These are phyloP conservation scores for Drosophila willistoni DNA, from an alignment of 1,140 invertebrate genomes.

Conservation along the genomic window DNA sequence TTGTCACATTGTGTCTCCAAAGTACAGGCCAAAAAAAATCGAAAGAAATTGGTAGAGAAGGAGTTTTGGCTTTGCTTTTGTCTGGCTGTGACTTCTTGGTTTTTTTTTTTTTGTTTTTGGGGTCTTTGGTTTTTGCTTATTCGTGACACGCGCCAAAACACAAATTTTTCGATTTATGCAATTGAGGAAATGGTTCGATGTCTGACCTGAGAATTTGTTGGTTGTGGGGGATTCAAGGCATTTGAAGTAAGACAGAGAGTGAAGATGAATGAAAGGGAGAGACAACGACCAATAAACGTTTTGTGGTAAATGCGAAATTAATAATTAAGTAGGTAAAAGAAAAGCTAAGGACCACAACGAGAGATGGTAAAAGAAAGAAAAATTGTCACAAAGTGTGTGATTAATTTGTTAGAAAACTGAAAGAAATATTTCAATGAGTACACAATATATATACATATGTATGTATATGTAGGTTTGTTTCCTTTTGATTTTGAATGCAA, in stretches of 20 bases:
- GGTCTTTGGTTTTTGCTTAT: constrained; percentile 54
- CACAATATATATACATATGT: background rate
- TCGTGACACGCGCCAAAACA: constrained; percentile 79
- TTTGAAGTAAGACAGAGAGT: constrained; percentile 8
- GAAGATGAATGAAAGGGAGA: constrained; percentile 11
- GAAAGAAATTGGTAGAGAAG: constrained; percentile 36
- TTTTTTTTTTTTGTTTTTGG: constrained; percentile 7
- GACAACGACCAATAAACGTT: constrained; percentile 67
- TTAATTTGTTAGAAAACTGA: constrained; percentile 22
- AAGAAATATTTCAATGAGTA: background rate
- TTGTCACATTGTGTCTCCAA: constrained; percentile 78
- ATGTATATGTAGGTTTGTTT: background rate
- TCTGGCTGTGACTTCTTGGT: constrained; percentile 26
- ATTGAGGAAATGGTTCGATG: constrained; percentile 74
- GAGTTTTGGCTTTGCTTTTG: constrained; percentile 46
- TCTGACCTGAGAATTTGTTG: constrained; percentile 28
- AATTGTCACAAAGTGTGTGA: constrained; percentile 54
- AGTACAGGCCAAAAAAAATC: constrained; percentile 21
- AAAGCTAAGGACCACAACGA: constrained; percentile 15
- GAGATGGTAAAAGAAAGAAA: background rate
- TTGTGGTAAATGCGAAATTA: constrained; percentile 80
- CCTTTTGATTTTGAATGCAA: constrained; percentile 25
- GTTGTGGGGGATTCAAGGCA: no score
- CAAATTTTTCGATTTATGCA: constrained; percentile 81
- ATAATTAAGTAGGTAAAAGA: constrained; percentile 73